A percentile compares a stretch with the other conserved stretches of the same genome.
These are phyloP conservation scores for Tauraco hartlaubi DNA, from an alignment of 2,797 vertebrate species.

Conservation along the genomic window DNA sequence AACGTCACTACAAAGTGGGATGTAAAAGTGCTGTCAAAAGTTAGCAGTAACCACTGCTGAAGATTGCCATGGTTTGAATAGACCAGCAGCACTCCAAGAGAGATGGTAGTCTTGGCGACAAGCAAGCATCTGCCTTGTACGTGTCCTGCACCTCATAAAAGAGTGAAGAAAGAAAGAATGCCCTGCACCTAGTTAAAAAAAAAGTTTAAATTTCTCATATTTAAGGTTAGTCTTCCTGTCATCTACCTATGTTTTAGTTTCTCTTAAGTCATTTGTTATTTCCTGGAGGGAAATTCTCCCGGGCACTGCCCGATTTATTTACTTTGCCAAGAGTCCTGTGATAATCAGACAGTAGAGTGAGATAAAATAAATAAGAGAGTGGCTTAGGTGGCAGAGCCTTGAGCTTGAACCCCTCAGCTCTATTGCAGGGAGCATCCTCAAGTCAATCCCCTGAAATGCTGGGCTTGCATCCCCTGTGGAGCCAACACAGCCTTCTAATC, in stretches of 20 bases:
- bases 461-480: neutral
- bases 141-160: neutral
- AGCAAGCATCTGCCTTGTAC: neutral
- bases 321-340: neutral
- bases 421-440: neutral
- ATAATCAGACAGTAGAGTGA: neutral
- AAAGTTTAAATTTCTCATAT: neutral
- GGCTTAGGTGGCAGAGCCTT: neutral
- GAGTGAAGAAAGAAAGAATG: neutral
- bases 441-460: neutral
- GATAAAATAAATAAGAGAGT: neutral
- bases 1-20: neutral
- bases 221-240: neutral
- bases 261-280: neutral
- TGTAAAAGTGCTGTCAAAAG: neutral
- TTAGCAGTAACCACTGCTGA: neutral
- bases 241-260: neutral
- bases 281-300: neutral
- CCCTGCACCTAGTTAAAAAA: neutral
- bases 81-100: neutral
- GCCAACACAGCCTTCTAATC: neutral
- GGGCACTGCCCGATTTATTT: neutral
- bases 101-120: neutral
- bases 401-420: neutral
- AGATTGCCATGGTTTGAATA: neutral